Evolutionary conservation across 2,888 invertebrate species (phyloP).

Genomic region (Notocelia uddmanniana): DNA sequence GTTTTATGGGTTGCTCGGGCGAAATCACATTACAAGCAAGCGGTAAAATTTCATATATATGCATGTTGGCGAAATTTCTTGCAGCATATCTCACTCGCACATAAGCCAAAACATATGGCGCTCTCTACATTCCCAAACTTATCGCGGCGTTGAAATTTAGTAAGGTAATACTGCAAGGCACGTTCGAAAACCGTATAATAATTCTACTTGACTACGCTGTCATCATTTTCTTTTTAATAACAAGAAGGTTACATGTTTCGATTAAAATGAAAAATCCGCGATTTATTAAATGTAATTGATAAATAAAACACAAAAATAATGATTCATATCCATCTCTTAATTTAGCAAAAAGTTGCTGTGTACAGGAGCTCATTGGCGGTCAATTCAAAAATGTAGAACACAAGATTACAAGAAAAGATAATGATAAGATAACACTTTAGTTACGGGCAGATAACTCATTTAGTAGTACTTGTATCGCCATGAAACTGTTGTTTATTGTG

Average conservation of each 20-base stretch:
- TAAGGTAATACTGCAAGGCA: slow-evolving; percentile 48
- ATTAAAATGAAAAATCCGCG: neutral
- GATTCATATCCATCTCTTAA: neutral
- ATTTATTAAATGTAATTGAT: neutral
- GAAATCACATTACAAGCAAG: slow-evolving; percentile 65
- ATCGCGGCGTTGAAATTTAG: slow-evolving; percentile 49
- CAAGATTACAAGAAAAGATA: slow-evolving; percentile 75
- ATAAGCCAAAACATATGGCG: neutral
- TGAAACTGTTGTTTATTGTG: slow-evolving; percentile 73
- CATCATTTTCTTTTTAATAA: slow-evolving; percentile 10
- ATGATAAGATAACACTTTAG: slow-evolving; percentile 81
- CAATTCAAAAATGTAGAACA: slow-evolving; percentile 77
- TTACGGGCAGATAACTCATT: slow-evolving; percentile 71
- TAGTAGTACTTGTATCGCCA: slow-evolving; percentile 66
- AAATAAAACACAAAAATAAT: neutral
- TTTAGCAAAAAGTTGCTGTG: neutral
- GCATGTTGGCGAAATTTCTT: slow-evolving; percentile 48
- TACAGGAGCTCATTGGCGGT: slow-evolving; percentile 61
- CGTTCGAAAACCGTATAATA: slow-evolving; percentile 60
- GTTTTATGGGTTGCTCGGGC: slow-evolving; percentile 67
- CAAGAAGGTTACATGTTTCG: slow-evolving; percentile 1
- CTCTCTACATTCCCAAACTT: slow-evolving; percentile 47
- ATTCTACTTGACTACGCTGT: slow-evolving; percentile 3
- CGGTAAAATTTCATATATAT: slow-evolving; percentile 52
- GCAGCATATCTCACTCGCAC: slow-evolving; percentile 50